These are phyloP conservation scores for Caenorhabditis zanzibari DNA, from an alignment of 2,888 invertebrate genomes.

Conservation along the genomic window DNA sequence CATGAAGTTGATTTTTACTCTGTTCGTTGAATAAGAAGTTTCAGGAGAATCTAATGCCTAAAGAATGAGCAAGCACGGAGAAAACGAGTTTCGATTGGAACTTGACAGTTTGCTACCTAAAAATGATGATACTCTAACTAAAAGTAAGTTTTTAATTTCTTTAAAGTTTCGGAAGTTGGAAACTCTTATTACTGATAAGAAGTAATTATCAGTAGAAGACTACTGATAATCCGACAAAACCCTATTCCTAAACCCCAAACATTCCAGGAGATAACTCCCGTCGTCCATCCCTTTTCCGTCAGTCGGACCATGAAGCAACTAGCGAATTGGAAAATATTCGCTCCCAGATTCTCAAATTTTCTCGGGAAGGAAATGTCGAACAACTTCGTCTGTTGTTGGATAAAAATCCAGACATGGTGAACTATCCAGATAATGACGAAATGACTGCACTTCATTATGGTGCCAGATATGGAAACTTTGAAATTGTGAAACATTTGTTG, in stretches of 20 bases:
- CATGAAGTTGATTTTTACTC: not conserved
- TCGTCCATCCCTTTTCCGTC: constrained; percentile 43
- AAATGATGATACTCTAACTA: constrained; percentile 19
- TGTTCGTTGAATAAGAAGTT: not conserved
- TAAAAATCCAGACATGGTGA: constrained; percentile 32
- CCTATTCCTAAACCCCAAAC: not conserved
- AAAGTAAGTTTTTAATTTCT: constrained; percentile 37
- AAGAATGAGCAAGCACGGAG: constrained; percentile 40
- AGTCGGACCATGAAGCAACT: constrained; percentile 3
- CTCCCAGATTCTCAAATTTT: constrained; percentile 50
- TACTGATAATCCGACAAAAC: constrained; percentile 2
- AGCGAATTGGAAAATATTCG: constrained; percentile 39
- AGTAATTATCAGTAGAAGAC: not conserved
- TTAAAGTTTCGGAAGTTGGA: not conserved
- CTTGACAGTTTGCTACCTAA: constrained; percentile 24
- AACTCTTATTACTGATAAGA: constrained; percentile 5
- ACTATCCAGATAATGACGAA: constrained; percentile 45
- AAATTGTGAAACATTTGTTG: constrained; percentile 63
- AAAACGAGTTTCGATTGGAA: constrained; percentile 38
- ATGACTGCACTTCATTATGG: constrained; percentile 72
- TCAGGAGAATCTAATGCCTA: not conserved
- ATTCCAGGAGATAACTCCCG: constrained; percentile 30
- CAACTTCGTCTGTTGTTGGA: not conserved
- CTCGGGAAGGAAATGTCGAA: constrained; percentile 39
- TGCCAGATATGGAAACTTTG: constrained; percentile 66